Evolutionary conservation across 2,888 invertebrate species (phyloP), one percentile per base, ranked within the genome.

Genomic region (Desoria tigrina): DNA sequence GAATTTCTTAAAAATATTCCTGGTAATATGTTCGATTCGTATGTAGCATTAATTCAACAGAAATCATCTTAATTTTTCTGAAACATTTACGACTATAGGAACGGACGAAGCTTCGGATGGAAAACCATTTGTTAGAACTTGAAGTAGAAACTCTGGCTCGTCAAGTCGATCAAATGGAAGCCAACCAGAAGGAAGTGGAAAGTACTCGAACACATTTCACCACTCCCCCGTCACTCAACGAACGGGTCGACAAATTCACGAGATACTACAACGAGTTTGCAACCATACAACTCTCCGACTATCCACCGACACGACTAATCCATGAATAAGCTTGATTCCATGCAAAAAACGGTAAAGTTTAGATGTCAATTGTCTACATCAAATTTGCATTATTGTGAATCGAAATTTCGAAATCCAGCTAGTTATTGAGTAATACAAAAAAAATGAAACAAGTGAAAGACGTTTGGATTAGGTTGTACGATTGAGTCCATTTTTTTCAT

Each of bases 121-220:
- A 74, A 57, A 75, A 73, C 55, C 74, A 73, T 62, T 65, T 76
- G 16, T 53, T 76, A 42, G 63, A 63, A 24, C 59, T 74, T 11
- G 74, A 76, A 60, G 72, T 73, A 1, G 63, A 71, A 54, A 69
- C 71, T 11, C 54, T 75, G 11, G 53, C 67, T 16, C 56, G 71
- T 1, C 73, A 73, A 63, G 68, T 72, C 21, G 68, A 61, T 7
- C 69, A 72, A 51, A 64, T 75, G 63, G 69, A 70, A 24, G 59
- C 18, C 3, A 59, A 68, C 24, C 71, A 70, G 50, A 57, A 23
- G 27, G 66, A 69, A 53, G 58, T 71, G 24, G 71, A 71, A 56
- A 57, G 68, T 21, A 68, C 71, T 1, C 57, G 68, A 57, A 72
- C 71, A 1, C 60, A 66, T 59, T 69, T 69, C 53, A 69, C 66